phyloP scores from a whole-genome alignment of 2,888 invertebrate genomes.

The Tinea pellionella region DNA sequence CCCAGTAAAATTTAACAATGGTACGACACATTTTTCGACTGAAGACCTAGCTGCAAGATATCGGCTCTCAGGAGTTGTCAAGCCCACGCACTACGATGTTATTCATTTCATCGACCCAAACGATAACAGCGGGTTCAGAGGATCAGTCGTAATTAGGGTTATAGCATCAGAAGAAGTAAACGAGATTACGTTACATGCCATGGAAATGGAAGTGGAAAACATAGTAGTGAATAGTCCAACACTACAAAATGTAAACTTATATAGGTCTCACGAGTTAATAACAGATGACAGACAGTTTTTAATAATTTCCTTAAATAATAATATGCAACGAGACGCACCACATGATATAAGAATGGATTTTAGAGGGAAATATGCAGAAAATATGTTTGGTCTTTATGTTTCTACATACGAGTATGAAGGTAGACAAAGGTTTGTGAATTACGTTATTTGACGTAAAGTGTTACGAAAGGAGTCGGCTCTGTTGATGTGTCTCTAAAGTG shows the following conservation, averaged over 20 bases:
- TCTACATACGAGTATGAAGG: constrained; percentile 54
- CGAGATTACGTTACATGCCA: constrained; percentile 54
- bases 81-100: constrained; percentile 66
- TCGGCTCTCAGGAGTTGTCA: constrained; percentile 61
- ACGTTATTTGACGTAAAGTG: no score
- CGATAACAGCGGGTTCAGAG: constrained; percentile 44
- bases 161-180: constrained; percentile 29
- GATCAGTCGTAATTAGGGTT: constrained; percentile 52
- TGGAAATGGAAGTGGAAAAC: constrained; percentile 41
- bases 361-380: constrained; percentile 62
- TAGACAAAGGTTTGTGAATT: constrained; percentile 9
- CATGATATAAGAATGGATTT: constrained; percentile 69
- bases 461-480: no score
- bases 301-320: constrained; percentile 43
- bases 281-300: constrained; percentile 57
- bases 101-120: constrained; percentile 54
- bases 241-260: background rate
- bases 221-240: constrained; percentile 23
- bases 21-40: constrained; percentile 14
- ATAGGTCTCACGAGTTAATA: constrained; percentile 23
- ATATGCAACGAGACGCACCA: constrained; percentile 34
- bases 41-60: constrained; percentile 34
- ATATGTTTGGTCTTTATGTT: constrained; percentile 74
- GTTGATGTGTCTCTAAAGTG: no score
- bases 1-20: background rate